Base-by-base conservation (phyloP, 1,140 invertebrate genomes). In the Drosophila micromelanica region DNA sequence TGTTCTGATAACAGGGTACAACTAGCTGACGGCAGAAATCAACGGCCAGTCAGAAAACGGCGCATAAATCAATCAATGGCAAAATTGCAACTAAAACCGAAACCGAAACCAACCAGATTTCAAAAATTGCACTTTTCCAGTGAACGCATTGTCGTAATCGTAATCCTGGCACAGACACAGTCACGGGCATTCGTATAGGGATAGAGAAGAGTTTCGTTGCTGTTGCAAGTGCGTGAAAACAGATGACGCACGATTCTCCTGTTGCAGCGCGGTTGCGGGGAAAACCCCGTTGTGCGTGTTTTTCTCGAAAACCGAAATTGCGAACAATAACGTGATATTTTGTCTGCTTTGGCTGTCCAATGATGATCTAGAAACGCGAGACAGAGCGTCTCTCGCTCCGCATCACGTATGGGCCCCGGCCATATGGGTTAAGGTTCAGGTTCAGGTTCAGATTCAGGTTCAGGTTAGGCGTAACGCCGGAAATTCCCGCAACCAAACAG, bases 41-140 rank as follows among this genome's bases (percentile, higher is more conserved):
- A 51, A 27, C 64, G 51, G 12, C 38, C 49, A 54, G 49, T 54
- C 61, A 54, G 27, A 42, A 12, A 52, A 30, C 42, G 2, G 57
- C 30, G 59, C 57, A 69, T 65, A 60, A 79, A 79, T 78, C 76
- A 78, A 79, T 79, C 78, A 80, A 81, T 80, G 72, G 60, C 48
- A 32, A 27, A 56, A 61, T 48, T 30, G 46, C 51, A 45, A 46
- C 30, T 13, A 27, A 15, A 37, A 35, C 45, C 37, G 57, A 49
- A 45, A 35, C 40, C 11, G 9, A 54, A 54, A 32, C 32, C 32
- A 35, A 35, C 32, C 32, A 35, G 32, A 35, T 35, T 8, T 35
- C 32, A 35, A 35, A 35, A 15, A 54, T 8, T 15, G 9, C 37
- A 4, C 9, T 12, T n/a, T 67, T 57, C 63, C 51, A 57, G 30